Evolutionary conservation across 1,140 invertebrate genomes (phyloP).

Genomic region (Globodera rostochiensis): DNA sequence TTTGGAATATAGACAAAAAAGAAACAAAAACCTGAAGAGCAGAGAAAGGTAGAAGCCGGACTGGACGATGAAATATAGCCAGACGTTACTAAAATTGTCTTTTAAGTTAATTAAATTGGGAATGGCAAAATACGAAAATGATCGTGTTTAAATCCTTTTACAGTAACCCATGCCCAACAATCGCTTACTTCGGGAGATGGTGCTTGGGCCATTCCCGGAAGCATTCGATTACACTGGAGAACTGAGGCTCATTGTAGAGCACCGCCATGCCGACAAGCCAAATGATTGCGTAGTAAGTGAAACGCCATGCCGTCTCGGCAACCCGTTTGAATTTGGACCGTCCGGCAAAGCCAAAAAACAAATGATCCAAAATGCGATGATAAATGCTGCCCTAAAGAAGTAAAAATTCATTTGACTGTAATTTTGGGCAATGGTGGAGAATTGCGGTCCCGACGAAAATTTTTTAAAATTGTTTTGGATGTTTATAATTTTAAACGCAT

Average conservation of each 20-base stretch:
- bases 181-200: constrained; percentile 38
- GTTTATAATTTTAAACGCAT: too few relatives aligned
- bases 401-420: constrained; percentile 24
- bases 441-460: too few relatives aligned
- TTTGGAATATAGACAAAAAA: constrained; percentile 10
- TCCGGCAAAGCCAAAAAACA: constrained; percentile 42
- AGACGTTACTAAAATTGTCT: constrained; percentile 56
- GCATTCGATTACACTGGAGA: constrained; percentile 56
- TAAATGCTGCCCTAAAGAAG: constrained; percentile 23
- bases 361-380: constrained; percentile 34
- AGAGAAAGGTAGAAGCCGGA: constrained; percentile 93
- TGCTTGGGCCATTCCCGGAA: constrained; percentile 60
- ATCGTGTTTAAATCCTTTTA: too few relatives aligned
- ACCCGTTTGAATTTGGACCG: constrained; percentile 60
- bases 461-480: too few relatives aligned
- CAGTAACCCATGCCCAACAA: background rate
- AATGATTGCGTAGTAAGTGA: constrained; percentile 54
- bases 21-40: constrained; percentile 68
- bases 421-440: too few relatives aligned
- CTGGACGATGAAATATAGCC: constrained; percentile 96
- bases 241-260: constrained; percentile 55
- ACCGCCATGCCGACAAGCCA: constrained; percentile 52
- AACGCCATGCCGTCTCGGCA: constrained; percentile 63
- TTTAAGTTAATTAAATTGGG: background rate
- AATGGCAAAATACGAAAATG: background rate